Percentiles rank a stretch among this genome's conserved stretches.
Conservation (phyloP, 2,888 invertebrate species). For the Dorcus parallelipipedus region DNA sequence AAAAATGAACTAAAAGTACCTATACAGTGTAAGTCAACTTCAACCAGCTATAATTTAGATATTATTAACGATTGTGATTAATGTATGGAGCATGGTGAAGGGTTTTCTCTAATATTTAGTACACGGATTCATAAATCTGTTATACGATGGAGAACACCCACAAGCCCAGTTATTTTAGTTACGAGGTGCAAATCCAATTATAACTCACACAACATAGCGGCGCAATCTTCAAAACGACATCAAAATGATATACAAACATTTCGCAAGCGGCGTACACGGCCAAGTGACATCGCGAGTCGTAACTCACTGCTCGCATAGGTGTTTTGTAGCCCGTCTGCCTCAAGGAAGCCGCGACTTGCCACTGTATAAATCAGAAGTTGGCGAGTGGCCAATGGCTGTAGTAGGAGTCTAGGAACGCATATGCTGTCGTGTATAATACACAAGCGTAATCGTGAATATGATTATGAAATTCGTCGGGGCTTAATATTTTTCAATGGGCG, state of each 20-base stretch:
- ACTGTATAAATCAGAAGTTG: slow-evolving; percentile 43
- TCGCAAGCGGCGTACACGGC: slow-evolving; percentile 44
- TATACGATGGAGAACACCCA: slow-evolving; percentile 30
- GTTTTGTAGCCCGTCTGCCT: slow-evolving; percentile 41
- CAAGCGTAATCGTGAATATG: neutral
- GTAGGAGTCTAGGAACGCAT: slow-evolving; percentile 7
- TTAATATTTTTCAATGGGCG: neutral
- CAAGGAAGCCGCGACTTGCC: slow-evolving; percentile 41
- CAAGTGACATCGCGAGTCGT: slow-evolving; percentile 42
- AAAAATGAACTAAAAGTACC: no score
- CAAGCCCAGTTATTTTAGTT: slow-evolving; percentile 30
- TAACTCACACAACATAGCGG: slow-evolving; percentile 36
- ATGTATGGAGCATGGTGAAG: no score
- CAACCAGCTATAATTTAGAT: no score
- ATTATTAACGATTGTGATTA: no score
- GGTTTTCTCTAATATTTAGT: no score
- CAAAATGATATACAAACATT: slow-evolving; percentile 44
- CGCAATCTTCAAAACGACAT: slow-evolving; percentile 39
- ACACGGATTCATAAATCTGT: slow-evolving; percentile 9
- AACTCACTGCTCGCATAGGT: slow-evolving; percentile 42
- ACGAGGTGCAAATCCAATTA: slow-evolving; percentile 40
- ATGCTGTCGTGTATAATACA: slow-evolving; percentile 1
- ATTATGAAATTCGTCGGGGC: neutral
- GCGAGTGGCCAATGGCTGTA: slow-evolving; percentile 35
- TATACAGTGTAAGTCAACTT: no score